Evolutionary conservation across 2,113 vertebrate genomes (phyloP).

Genomic region (Etheostoma spectabile): DNA sequence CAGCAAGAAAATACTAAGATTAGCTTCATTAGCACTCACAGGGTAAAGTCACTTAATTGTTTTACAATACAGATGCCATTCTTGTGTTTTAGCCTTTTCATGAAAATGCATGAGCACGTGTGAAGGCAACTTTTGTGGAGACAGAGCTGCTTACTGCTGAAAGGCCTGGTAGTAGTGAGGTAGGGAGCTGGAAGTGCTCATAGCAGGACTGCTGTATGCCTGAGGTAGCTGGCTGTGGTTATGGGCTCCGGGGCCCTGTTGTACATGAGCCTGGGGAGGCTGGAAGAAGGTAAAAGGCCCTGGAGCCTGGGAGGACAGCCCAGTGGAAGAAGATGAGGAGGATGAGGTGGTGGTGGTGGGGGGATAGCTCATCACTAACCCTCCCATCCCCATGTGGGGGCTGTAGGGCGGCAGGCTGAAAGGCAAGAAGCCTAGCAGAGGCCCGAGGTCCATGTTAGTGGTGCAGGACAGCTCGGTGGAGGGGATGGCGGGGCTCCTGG

Average conservation of each 20-base stretch:
- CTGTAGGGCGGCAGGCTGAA: slow-evolving; percentile 93
- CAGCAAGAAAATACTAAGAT: slow-evolving; percentile 48
- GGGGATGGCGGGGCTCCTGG: slow-evolving; percentile 89
- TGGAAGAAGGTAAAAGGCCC: slow-evolving; percentile 87
- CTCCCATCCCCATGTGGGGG: slow-evolving; percentile 89
- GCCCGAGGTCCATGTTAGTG: slow-evolving; percentile 96
- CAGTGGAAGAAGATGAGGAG: slow-evolving; percentile 73
- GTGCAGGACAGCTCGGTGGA: slow-evolving; percentile 91
- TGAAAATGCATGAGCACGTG: slow-evolving; percentile 13
- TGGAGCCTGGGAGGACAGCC: slow-evolving; percentile 88
- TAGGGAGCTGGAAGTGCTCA: slow-evolving; percentile 92
- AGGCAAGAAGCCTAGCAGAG: slow-evolving; percentile 94
- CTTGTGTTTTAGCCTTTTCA: slow-evolving; percentile 45
- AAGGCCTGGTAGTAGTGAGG: slow-evolving; percentile 99
- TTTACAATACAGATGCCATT: slow-evolving; percentile 45
- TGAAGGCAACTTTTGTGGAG: slow-evolving; percentile 33
- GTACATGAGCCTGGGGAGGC: slow-evolving; percentile 72
- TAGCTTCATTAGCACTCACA: slow-evolving; percentile 56
- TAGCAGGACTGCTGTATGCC: slow-evolving; percentile 90
- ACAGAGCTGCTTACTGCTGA: slow-evolving; percentile 82
- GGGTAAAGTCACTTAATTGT: slow-evolving; percentile 56
- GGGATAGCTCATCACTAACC: slow-evolving; percentile 94
- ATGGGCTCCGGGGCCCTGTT: slow-evolving; percentile 72
- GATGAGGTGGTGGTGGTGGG: slow-evolving; percentile 72
- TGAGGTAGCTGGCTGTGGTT: slow-evolving; percentile 91